Base-by-base conservation (phyloP, 2,797 vertebrate genomes). In the Acanthurus tractus region DNA sequence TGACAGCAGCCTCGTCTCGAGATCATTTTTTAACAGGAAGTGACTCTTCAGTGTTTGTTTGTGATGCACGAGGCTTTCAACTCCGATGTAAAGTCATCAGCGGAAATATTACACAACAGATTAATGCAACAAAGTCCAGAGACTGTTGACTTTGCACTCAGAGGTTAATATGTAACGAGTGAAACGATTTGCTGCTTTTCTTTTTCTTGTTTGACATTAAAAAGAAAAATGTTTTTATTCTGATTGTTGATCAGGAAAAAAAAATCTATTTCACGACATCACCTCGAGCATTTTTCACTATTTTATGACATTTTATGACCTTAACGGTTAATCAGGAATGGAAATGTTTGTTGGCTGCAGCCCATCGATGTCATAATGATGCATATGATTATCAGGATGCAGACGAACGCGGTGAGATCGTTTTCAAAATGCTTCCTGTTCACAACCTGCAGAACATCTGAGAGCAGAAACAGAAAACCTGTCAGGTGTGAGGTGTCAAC, bases 361-460 rank as follows among this genome's bases (percentile, higher is more conserved):
- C 40, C 1, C 1, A 8, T 0, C 29, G 4, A 12, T 34, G 3
- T 23, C 58, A 40, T 34, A 15, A 74, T 29, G 18, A 59, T 2
- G 18, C 13, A 46, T 29, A 5, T 29, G 4, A 29, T 29, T 29
- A 29, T 29, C 29, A 29, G 3, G 29, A 29, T 3, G 4, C 29
- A 29, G 29, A 29, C 29, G 2, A 29, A 29, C 18, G 9, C 20
- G 36, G 48, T 29, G 34, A 11, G 36, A 63, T 29, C 18, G 9
- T 14, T 29, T 48, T 17, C 20, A 52, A 54, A 38, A 17, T 50
- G 36, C 34, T 25, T 9, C 23, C 36, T 38, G 55, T 42, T 53
- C 49, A 67, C n/a, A 70, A 62, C 11, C 56, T 68, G 76, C 55
- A 25, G 36, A 12, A 65, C 14, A 49, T 58, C 53, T 23, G 71